Percentiles rank a stretch among this genome's conserved stretches.
phyloP scores from a whole-genome alignment of 2,113 vertebrate genomes.

The Ibidorhyncha struthersii region DNA sequence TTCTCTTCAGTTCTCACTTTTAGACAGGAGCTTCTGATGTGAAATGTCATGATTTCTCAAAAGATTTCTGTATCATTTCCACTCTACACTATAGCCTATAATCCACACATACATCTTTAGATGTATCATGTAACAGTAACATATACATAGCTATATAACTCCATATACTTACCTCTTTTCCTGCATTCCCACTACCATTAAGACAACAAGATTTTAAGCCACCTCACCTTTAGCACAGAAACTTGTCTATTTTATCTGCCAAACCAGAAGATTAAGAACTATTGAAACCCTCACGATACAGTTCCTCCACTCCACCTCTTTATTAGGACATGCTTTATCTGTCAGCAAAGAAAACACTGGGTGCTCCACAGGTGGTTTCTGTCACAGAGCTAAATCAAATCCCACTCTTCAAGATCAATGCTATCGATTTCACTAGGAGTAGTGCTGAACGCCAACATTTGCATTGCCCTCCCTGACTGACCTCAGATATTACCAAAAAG shows the following conservation, averaged over 20 bases:
- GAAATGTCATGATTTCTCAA: neutral
- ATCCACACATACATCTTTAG: neutral
- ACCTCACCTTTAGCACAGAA: neutral
- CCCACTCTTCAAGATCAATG: neutral
- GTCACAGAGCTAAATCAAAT: neutral
- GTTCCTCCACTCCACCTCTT: neutral
- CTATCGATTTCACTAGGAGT: neutral
- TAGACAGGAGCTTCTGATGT: neutral
- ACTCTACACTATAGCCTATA: neutral
- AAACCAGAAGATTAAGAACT: neutral
- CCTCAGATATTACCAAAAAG: neutral
- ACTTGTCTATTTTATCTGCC: neutral
- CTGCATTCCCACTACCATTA: neutral
- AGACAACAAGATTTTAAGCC: neutral
- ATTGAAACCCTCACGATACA: neutral
- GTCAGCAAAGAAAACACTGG: neutral
- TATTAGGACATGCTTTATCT: neutral
- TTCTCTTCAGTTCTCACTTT: neutral
- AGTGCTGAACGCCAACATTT: neutral
- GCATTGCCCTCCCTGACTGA: neutral
- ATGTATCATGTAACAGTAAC: neutral
- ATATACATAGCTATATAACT: neutral
- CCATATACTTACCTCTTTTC: neutral
- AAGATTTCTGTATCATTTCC: neutral
- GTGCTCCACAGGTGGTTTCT: neutral